Percentiles rank a stretch among this genome's conserved stretches.
phyloP scores from a whole-genome alignment of 2,888 invertebrate species.

The Trimorus sp. region DNA sequence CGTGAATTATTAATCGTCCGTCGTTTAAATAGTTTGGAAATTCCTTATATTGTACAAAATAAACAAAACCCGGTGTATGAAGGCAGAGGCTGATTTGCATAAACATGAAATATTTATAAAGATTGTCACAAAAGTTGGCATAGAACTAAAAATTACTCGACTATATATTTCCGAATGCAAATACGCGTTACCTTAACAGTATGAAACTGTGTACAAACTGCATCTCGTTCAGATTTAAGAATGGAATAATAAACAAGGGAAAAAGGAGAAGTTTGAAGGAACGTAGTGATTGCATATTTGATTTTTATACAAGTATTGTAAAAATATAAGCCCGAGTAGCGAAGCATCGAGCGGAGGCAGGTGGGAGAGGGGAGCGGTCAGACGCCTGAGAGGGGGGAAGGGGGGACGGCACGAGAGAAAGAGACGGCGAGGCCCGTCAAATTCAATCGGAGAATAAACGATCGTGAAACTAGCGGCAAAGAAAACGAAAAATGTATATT shows the following conservation, averaged over 20 bases:
- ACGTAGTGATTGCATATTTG: slow-evolving; percentile 64
- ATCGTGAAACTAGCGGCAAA: slow-evolving; percentile 63
- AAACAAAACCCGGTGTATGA: slow-evolving; percentile 21
- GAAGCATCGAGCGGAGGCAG: slow-evolving; percentile 16
- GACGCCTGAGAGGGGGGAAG: neutral
- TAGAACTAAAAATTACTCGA: slow-evolving; percentile 52
- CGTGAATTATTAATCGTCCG: neutral
- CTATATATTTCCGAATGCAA: slow-evolving; percentile 58
- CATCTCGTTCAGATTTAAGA: slow-evolving; percentile 59
- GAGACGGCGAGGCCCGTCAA: slow-evolving; percentile 58
- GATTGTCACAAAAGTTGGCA: slow-evolving; percentile 41
- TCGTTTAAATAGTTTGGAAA: neutral
- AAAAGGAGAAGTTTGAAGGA: slow-evolving; percentile 48
- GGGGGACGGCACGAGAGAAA: slow-evolving; percentile 6
- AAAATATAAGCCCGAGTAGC: slow-evolving; percentile 44
- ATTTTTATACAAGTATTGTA: slow-evolving; percentile 59
- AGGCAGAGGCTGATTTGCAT: slow-evolving; percentile 18
- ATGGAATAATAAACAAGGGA: slow-evolving; percentile 62
- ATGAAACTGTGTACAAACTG: slow-evolving; percentile 60
- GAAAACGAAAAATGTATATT: slow-evolving; percentile 64
- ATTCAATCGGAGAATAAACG: slow-evolving; percentile 63
- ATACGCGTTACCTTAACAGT: slow-evolving; percentile 53
- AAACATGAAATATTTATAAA: slow-evolving; percentile 54
- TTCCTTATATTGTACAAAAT: slow-evolving; percentile 22
- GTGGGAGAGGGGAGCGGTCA: neutral